Evolutionary conservation across 2,888 invertebrate genomes (phyloP).

Genomic region (Pantelozetes paolii): DNA sequence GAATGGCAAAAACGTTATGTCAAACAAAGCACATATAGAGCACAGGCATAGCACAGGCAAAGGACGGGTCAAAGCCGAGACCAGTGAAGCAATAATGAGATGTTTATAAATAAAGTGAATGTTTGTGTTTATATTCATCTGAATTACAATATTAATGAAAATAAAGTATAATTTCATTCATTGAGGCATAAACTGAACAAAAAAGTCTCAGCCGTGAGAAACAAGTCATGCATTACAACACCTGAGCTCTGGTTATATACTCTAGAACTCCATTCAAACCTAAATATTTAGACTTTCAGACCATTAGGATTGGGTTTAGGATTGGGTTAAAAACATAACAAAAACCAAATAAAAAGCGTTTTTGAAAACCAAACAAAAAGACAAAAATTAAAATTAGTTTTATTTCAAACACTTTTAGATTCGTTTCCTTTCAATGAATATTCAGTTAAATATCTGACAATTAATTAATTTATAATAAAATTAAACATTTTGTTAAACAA

Average conservation of each 20-base stretch:
- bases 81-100: background rate
- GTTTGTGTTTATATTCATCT: background rate
- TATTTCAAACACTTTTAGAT: background rate
- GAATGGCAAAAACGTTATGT: background rate
- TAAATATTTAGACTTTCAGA: background rate
- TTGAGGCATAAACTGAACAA: background rate
- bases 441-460: too few species aligned
- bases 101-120: background rate
- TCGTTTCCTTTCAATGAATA: too few species aligned
- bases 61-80: background rate
- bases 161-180: background rate
- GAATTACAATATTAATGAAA: constrained; percentile 8
- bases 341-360: background rate
- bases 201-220: constrained; percentile 1
- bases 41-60: background rate
- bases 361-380: too few species aligned
- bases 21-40: background rate
- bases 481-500: too few species aligned
- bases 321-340: background rate
- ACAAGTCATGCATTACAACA: constrained; percentile 17
- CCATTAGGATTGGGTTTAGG: background rate
- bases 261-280: background rate
- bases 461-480: too few species aligned
- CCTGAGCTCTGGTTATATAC: background rate
- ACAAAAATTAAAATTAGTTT: background rate